Evolutionary conservation across 2,113 vertebrate genomes (phyloP).

Genomic region (Phaetusa simplex): DNA sequence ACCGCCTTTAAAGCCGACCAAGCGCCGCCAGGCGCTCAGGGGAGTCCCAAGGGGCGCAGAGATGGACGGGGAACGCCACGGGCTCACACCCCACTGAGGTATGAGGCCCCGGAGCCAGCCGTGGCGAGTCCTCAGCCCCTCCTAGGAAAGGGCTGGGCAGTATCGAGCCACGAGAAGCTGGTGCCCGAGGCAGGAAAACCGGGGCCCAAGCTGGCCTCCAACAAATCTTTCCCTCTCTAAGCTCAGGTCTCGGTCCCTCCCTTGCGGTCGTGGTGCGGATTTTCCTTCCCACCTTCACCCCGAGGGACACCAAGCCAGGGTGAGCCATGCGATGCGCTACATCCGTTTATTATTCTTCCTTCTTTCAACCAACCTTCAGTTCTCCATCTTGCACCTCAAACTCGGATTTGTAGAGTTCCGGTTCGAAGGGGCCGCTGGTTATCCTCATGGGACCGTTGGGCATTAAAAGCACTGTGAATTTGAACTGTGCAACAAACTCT

Average conservation of each 20-base stretch:
- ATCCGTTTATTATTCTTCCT: neutral
- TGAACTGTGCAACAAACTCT: constrained; percentile 96
- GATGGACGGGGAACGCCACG: neutral
- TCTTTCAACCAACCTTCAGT: constrained; percentile 80
- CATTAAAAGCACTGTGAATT: constrained; percentile 98
- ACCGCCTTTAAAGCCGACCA: accelerated
- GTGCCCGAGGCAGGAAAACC: neutral
- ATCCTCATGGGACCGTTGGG: constrained; percentile 96
- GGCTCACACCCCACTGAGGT: neutral
- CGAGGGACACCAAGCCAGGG: neutral
- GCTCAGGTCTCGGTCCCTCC: neutral
- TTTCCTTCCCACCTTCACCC: neutral
- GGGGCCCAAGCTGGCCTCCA: neutral
- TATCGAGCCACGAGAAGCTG: neutral
- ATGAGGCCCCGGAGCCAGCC: neutral
- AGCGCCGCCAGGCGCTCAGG: neutral
- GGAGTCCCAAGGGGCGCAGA: neutral
- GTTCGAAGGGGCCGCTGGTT: constrained; percentile 90
- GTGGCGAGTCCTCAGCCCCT: neutral
- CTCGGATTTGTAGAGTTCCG: constrained; percentile 93
- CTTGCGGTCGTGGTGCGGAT: too few relatives aligned
- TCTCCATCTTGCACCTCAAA: constrained; percentile 93
- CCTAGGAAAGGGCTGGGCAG: neutral
- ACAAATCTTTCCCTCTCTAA: neutral
- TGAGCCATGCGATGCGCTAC: accelerated